Evolutionary conservation across 1,140 invertebrate species (phyloP), one percentile per base, ranked within the genome.

Genomic region (Tetramorium alpestre): DNA sequence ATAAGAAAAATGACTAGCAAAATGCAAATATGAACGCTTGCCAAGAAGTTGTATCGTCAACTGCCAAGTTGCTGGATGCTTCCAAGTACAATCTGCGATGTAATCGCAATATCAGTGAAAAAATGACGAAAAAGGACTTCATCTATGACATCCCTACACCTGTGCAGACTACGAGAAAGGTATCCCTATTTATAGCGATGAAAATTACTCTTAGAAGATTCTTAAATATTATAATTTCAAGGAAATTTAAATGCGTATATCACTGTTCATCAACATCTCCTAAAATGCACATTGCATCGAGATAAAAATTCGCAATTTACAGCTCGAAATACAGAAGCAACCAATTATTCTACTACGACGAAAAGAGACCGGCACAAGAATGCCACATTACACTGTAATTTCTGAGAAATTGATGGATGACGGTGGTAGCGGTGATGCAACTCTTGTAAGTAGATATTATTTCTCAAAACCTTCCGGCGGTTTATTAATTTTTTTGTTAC

Each of bases 51-150:
- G 56, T 16, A 8, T n/a, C 44, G 22, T 25, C 51, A 33, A 49
- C 81, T 33, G 13, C 69, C 7, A 89, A 89, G 81, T 41, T 77
- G 7, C 67, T 70, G 22, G 92, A 92, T 25, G 86, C 56, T 16
- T 85, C 88, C 2, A 93, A 93, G 60, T 94, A 94, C 56, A 94
- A 94, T 91, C 77, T 94, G 11, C 92, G 93, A 6, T 94, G 93
- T 49, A 93, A 92, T 67, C 91, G 92, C 3, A 92, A 89, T 25
- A 78, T 94, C 41, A 94, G 93, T 60, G 93, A 93, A 41, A 93
- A 93, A 88, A 93, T 94, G 92, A 92, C 89, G n/a, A 92, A 93
- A 16, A 92, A 93, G 16, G 93, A 94, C 60, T 94, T 93, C 11
- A 82, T 94, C 6, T 94, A 94, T 33, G 92, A 93, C 11, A 93